These are phyloP conservation scores for Tinea pellionella DNA, from an alignment of 2,888 invertebrate species.

Conservation along the genomic window DNA sequence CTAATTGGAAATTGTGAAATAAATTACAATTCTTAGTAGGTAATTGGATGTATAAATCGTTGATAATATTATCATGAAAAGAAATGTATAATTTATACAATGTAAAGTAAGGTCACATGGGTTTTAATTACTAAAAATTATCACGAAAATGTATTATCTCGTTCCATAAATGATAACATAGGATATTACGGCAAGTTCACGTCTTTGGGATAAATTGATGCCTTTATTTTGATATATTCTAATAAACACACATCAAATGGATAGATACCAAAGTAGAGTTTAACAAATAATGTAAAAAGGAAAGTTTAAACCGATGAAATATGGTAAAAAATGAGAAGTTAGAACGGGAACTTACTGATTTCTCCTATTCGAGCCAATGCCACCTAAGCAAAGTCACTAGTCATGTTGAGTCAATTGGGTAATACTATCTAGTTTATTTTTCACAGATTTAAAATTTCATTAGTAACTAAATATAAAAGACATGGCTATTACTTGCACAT, in stretches of 20 bases:
- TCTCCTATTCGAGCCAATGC: neutral
- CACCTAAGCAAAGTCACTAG: neutral
- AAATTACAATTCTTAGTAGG: neutral
- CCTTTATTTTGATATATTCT: neutral
- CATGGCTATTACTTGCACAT: neutral
- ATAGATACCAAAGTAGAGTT: neutral
- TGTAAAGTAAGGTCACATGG: neutral
- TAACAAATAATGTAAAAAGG: neutral
- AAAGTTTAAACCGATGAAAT: slow-evolving; percentile 5
- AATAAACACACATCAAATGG: neutral
- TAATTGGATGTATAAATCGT: neutral
- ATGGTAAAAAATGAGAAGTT: neutral
- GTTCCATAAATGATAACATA: neutral
- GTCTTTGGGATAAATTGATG: neutral
- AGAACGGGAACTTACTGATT: neutral
- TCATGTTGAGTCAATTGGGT: neutral
- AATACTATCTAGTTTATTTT: neutral
- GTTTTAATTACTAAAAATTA: slow-evolving; percentile 4
- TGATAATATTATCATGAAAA: neutral
- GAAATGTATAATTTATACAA: neutral
- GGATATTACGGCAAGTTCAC: neutral
- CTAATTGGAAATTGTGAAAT: neutral
- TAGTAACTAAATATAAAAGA: neutral
- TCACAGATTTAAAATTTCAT: neutral
- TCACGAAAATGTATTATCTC: slow-evolving; percentile 1